Conservation (phyloP, 37 sponge, comb jelly and placozoan genomes). For the Cladorhizidae sp. region DNA sequence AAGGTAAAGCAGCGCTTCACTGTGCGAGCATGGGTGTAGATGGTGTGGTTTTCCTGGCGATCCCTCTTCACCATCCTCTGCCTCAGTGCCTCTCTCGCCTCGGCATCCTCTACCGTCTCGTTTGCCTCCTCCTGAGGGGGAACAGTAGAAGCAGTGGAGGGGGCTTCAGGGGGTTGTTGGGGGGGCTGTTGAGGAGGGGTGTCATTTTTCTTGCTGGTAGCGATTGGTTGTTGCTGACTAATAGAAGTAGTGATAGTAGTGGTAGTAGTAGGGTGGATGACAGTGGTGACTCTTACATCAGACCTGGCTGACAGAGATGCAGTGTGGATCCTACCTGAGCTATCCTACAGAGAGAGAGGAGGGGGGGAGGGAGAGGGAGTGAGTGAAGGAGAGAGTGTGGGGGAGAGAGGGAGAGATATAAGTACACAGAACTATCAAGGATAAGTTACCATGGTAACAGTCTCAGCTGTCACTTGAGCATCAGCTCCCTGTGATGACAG, state of each 20-base stretch:
- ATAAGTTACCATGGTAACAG: neutral
- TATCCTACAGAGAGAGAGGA: neutral
- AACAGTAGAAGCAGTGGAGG: neutral
- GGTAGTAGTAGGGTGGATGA: neutral
- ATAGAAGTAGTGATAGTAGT: too few species aligned
- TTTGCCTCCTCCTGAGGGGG: neutral
- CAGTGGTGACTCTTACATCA: neutral
- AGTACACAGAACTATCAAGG: neutral
- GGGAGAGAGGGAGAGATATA: too few species aligned
- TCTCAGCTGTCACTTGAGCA: conserved; percentile 4
- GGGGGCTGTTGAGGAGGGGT: neutral
- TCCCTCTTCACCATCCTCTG: conserved; percentile 11
- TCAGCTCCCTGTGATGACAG: conserved; percentile 10
- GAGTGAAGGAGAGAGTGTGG: too few species aligned
- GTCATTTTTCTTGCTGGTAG: neutral
- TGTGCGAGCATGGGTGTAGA: conserved; percentile 14
- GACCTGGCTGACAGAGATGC: neutral
- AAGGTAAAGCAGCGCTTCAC: conserved; percentile 20
- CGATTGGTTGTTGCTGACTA: neutral
- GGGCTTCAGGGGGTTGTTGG: neutral
- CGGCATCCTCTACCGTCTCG: neutral
- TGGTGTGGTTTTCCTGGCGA: conserved; percentile 1
- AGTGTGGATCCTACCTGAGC: neutral
- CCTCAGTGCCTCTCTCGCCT: neutral
- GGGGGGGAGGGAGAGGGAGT: too few species aligned